Percentiles rank a stretch among this genome's conserved stretches.
phyloP scores from a whole-genome alignment of 2,888 invertebrate species.

The Oligia fasciuncula region DNA sequence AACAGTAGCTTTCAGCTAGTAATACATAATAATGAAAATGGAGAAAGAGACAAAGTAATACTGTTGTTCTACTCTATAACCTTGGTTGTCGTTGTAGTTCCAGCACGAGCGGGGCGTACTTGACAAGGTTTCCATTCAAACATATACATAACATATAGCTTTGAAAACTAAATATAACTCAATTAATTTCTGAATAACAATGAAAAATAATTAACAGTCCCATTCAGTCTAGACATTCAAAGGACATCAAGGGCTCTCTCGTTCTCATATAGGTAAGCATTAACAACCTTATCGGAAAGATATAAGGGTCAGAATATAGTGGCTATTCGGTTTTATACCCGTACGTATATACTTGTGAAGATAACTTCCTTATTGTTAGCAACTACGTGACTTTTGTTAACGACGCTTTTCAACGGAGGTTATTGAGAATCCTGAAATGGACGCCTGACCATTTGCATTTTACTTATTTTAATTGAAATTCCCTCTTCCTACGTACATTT shows the following conservation, averaged over 20 bases:
- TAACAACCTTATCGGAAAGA: slow-evolving; percentile 15
- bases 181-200: slow-evolving; percentile 51
- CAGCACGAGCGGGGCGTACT: background rate
- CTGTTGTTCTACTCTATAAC: background rate
- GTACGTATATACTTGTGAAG: slow-evolving; percentile 62
- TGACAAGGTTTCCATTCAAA: background rate
- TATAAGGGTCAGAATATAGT: slow-evolving; percentile 55
- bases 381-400: slow-evolving; percentile 78
- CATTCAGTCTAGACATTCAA: slow-evolving; percentile 73
- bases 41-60: background rate
- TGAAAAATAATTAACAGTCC: slow-evolving; percentile 54
- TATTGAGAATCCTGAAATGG: slow-evolving; percentile 42
- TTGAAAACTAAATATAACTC: slow-evolving; percentile 27
- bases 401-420: slow-evolving; percentile 68
- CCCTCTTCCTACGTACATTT: slow-evolving; percentile 4
- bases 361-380: slow-evolving; percentile 72
- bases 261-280: slow-evolving; percentile 14
- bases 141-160: background rate
- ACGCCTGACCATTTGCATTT: slow-evolving; percentile 52
- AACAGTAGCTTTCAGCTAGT: background rate
- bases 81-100: background rate
- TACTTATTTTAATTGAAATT: slow-evolving; percentile 52
- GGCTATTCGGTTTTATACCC: slow-evolving; percentile 22
- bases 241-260: slow-evolving; percentile 50
- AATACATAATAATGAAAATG: background rate